Evolutionary conservation across 2,113 vertebrate genomes (phyloP).

Genomic region (Hippolais icterina): DNA sequence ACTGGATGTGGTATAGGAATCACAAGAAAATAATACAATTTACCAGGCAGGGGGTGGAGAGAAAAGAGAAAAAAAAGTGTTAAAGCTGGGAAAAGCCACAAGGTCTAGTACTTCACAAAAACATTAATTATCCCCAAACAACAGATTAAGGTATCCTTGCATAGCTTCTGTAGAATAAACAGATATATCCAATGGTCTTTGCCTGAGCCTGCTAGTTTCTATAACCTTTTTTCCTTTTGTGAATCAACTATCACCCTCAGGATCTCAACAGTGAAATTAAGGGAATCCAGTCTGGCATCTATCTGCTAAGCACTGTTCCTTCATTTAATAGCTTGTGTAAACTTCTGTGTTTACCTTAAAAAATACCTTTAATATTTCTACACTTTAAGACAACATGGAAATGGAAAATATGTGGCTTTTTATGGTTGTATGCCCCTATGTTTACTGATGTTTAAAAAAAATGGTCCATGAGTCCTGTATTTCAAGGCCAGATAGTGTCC

Average conservation of each 20-base stretch:
- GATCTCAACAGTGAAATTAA: background rate
- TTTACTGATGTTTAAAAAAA: background rate
- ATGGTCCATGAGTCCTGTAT: background rate
- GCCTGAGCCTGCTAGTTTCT: background rate
- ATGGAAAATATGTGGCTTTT: background rate
- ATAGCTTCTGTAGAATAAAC: background rate
- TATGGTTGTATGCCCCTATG: background rate
- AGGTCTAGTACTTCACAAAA: background rate
- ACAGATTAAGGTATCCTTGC: background rate
- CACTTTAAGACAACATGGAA: background rate
- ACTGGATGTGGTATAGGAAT: background rate
- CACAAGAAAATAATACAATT: background rate
- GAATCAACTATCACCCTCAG: background rate
- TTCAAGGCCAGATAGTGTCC: background rate
- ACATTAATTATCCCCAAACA: background rate
- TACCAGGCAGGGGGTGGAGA: fast-evolving
- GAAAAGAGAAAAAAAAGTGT: background rate
- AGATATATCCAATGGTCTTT: background rate
- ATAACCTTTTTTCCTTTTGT: background rate
- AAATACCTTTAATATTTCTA: background rate
- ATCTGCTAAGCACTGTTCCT: background rate
- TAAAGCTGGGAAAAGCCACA: background rate
- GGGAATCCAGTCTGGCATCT: background rate
- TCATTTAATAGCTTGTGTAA: background rate
- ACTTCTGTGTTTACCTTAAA: background rate